Conservation (phyloP, 2,888 invertebrate species). For the Schizaphis graminum region DNA sequence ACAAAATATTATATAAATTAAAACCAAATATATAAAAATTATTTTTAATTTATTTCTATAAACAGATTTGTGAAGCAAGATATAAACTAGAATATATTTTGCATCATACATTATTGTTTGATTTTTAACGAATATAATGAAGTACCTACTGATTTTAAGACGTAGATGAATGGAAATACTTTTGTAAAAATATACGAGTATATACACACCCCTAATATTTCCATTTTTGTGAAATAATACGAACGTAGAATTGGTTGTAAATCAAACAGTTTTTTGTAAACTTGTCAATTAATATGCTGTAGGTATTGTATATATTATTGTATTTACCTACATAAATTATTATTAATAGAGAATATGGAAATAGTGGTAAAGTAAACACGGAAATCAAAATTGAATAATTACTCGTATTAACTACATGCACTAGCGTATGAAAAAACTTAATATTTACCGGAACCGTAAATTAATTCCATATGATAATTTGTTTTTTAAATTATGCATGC, state of each 20-base stretch:
- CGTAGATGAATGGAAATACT: neutral
- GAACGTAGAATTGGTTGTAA: neutral
- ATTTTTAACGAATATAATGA: neutral
- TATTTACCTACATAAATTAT: conserved; percentile 23
- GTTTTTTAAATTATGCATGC: conserved; percentile 31
- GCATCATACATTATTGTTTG: neutral
- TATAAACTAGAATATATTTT: neutral
- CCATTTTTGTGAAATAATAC: neutral
- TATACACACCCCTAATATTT: neutral
- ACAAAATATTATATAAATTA: neutral
- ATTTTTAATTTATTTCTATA: neutral
- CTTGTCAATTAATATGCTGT: neutral
- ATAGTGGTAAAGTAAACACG: conserved; percentile 6
- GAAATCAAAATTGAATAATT: conserved; percentile 34
- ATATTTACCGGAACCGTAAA: conserved; percentile 23
- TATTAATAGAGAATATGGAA: conserved; percentile 1
- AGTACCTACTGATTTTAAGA: neutral
- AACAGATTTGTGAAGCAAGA: neutral
- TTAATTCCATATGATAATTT: conserved; percentile 29
- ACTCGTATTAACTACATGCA: neutral
- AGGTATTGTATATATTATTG: neutral
- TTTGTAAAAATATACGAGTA: neutral
- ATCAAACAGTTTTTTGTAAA: neutral
- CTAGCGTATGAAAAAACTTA: neutral
- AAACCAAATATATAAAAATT: neutral